Base-by-base conservation (phyloP, 37 sponge, comb jelly and placozoan genomes). In the Agelas oroides region DNA sequence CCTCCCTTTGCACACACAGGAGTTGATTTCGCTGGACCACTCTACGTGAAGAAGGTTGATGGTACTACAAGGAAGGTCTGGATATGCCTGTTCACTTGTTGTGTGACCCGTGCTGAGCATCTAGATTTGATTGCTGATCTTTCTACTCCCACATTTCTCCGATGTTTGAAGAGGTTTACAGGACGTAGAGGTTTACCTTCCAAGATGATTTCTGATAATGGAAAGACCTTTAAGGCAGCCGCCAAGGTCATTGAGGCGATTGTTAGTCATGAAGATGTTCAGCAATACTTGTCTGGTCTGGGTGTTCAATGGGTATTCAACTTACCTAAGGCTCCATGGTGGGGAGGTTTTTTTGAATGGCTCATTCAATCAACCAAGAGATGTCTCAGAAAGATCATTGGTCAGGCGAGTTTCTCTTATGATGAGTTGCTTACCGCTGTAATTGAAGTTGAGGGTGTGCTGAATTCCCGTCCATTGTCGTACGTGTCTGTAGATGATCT, bases 41-140 rank as follows among this genome's bases (percentile, higher is more conserved):
- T n/a, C n/a, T 63, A 53, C 25, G 25, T 28, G 25, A 66, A 66
- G 69, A 25, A 28, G 20, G 59, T 16, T 57, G 59, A 57, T 19
- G 19, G n/a, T n/a, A n/a, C n/a, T n/a, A n/a, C n/a, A n/a, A n/a
- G 59, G 18, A 76, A 76, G 32, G 77, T 58, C 13, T 76, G 77
- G 77, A 76, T 58, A 14, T 58, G 59, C 32, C 61, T 76, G 32
- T 76, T 30, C 32, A 76, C 77, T 31, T 76, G 77, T 58, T 76
- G 77, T 76, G 77, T 57, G 60, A 57, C 60, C 24, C n/a, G 77
- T 16, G 77, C 77, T 20, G 77, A 58, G 15, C 77, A 76, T 57
- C 60, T 76, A n/a, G n/a, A n/a, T n/a, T n/a, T n/a, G n/a, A n/a
- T n/a, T n/a, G n/a, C n/a, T n/a, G n/a, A n/a, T n/a, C 25, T 58